Base-by-base conservation (phyloP, 1,140 invertebrate species). In the Heliconius hewitsoni region DNA sequence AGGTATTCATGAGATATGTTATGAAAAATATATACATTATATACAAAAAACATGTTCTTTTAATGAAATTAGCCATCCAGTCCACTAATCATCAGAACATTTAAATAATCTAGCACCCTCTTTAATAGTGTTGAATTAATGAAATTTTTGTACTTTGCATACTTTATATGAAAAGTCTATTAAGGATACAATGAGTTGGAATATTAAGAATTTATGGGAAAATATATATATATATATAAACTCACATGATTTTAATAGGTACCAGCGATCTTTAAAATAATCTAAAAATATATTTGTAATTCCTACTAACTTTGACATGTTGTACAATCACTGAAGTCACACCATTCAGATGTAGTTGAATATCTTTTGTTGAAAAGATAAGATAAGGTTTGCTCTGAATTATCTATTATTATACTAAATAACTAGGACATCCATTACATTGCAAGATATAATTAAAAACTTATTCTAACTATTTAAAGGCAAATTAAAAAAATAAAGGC, bases 221-320 rank as follows among this genome's bases (percentile, higher is more conserved):
- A 52, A 18, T 13, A 30, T 30, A 30, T 30, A 42, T 8, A 42
- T 8, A 42, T 42, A 30, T 57, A 23, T 39, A 57, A 77, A 93
- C 92, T 93, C 73, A 93, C 92, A 93, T 84, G 89, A 89, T 82
- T 91, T 91, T 23, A 92, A 80, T 60, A 70, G 85, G 70, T 90
- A 91, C 92, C 92, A 93, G 57, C 88, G 83, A 73, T 88, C 81
- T 74, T 83, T 87, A 9, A 91, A 77, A 9, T 75, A 81, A 81
- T 88, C 84, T 60, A 82, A 88, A 57, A 89, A 71, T 83, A 74
- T 87, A 30, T 84, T 82, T 66, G 83, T 60, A 74, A 87, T 72
- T 75, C 71, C 80, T 42, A 85, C 78, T 46, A 89, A 60, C 82
- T 89, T 93, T 19, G 85, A 85, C 90, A 92, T 93, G 57, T 76